Conservation (phyloP, 1,140 invertebrate species). For the Saccostrea echinata region DNA sequence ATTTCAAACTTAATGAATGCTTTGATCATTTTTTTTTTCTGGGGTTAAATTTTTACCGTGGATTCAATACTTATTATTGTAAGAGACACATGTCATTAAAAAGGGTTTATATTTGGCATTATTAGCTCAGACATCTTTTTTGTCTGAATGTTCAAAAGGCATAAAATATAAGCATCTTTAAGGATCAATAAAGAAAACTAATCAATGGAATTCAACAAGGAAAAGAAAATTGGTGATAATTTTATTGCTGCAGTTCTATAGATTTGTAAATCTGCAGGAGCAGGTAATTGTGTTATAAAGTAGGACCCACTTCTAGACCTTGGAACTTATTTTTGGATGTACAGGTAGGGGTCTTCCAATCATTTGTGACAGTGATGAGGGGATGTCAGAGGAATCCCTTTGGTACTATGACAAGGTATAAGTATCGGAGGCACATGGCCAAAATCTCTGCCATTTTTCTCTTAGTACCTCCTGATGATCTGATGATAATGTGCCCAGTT, state of each 20-base stretch:
- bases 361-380: background rate
- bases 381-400: background rate
- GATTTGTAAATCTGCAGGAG: background rate
- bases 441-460: background rate
- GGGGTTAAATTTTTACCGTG: no score
- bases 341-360: background rate
- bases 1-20: background rate
- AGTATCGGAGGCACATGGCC: background rate
- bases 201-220: background rate
- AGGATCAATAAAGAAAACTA: background rate
- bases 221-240: no score
- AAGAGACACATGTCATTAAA: background rate
- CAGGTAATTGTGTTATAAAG: background rate
- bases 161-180: background rate
- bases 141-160: background rate
- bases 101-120: background rate
- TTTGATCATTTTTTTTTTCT: no score
- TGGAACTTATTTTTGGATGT: background rate
- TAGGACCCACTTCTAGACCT: background rate
- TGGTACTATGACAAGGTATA: slow-evolving; percentile 14
- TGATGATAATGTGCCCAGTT: slow-evolving; percentile 29
- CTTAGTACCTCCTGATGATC: background rate
- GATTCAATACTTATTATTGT: no score
- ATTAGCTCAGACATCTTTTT: background rate
- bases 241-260: background rate